Percentiles rank a stretch among this genome's conserved stretches.
These are phyloP conservation scores for Neomorphus geoffroyi DNA, from an alignment of 2,797 vertebrate species.

Conservation along the genomic window DNA sequence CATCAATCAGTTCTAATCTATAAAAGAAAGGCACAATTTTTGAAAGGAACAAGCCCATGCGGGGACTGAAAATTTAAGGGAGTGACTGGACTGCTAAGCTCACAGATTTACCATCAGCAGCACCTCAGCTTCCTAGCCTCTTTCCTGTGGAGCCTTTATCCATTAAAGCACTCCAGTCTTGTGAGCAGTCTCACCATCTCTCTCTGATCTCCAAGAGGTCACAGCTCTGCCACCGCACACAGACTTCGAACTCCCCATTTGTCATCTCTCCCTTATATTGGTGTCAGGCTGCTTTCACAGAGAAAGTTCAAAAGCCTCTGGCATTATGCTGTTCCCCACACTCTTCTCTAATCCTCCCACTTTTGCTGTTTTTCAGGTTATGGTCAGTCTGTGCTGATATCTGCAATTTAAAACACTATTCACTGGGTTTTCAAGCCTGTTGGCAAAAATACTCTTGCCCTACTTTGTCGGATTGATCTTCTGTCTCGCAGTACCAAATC, in stretches of 20 bases:
- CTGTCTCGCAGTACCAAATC: neutral
- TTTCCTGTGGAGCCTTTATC: neutral
- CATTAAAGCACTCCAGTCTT: neutral
- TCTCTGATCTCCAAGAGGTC: neutral
- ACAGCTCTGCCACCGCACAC: fast-evolving
- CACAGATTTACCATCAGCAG: neutral
- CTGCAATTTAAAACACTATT: neutral
- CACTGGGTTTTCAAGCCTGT: neutral
- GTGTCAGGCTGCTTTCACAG: neutral
- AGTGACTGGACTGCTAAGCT: neutral
- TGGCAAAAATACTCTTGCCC: neutral
- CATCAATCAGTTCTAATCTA: neutral
- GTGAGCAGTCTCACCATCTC: neutral
- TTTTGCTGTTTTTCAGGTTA: neutral
- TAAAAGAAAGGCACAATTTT: neutral
- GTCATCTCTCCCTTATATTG: neutral
- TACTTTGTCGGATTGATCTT: neutral
- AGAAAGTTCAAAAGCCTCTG: neutral
- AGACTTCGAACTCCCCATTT: neutral
- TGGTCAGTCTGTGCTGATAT: neutral
- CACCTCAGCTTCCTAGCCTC: neutral
- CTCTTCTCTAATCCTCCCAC: neutral
- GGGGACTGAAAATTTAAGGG: neutral
- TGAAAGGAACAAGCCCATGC: neutral
- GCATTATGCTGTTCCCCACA: neutral